phyloP scores from a whole-genome alignment of 2,113 vertebrate species.

The Desmodus rotundus region DNA sequence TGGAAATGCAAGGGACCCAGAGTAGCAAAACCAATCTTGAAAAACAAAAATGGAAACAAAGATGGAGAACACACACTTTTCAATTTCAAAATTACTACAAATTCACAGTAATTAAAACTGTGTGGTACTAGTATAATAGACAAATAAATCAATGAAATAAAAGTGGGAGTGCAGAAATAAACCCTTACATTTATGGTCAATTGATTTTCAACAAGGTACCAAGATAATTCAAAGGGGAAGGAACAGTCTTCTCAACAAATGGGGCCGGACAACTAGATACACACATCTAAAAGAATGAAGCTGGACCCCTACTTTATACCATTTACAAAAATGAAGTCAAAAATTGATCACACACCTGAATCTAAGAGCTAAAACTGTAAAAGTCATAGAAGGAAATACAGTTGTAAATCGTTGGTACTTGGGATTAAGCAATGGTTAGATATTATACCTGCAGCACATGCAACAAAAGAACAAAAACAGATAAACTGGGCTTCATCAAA shows the following conservation, averaged over 20 bases:
- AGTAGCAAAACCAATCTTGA: not conserved
- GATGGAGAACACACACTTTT: not conserved
- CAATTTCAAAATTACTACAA: not conserved
- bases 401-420: not conserved
- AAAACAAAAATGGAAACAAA: not conserved
- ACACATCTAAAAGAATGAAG: not conserved
- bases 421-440: not conserved
- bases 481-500: not conserved
- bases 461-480: not conserved
- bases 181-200: not conserved
- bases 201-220: not conserved
- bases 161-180: not conserved
- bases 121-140: not conserved
- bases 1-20: not conserved
- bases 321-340: not conserved
- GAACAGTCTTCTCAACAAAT: not conserved
- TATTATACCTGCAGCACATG: not conserved
- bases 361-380: not conserved
- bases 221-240: not conserved
- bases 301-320: not conserved
- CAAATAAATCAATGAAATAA: not conserved
- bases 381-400: not conserved
- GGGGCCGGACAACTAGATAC: not conserved
- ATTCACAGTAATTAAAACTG: not conserved
- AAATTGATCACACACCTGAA: not conserved